Base-by-base conservation (phyloP, 2,113 vertebrate species). In the Nicator chloris region DNA sequence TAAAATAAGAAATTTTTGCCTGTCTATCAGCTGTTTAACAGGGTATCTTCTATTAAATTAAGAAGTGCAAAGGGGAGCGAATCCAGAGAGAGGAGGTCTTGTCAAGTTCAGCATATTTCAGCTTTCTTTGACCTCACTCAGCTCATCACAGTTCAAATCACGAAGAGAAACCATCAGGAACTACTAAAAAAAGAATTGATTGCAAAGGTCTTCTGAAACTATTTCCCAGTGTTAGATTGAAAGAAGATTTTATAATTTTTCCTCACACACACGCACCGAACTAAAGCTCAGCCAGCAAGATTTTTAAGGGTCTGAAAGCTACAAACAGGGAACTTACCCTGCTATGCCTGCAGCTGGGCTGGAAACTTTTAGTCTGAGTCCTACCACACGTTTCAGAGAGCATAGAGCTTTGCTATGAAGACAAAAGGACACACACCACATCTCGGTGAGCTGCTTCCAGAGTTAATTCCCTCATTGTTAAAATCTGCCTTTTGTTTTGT, bases 11-110 rank as follows among this genome's bases (percentile, higher is more conserved):
- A 75, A 82, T 87, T 83, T 86, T 59, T 83, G 37, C 39, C 39
- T 69, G 60, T 86, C 68, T 70, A 49, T 59, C 59, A 92, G 66
- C 70, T 90, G 56, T 86, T 87, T 94, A 94, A 95, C 60, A 93
- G 78, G 35, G 59, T 88, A 68, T 95, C 87, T 94, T n/a, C 87
- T 94, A 95, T 89, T 80, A 91, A 59, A 94, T 96, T 95, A 92
- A 65, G 66, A 85, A 93, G 73, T 65, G 54, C 76, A 60, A 86
- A 97, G 70, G 37, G 44, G 33, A 96, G 16, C 9, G 84, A 97
- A 96, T 92, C 71, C 81, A 73, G 42, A 93, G 70, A 93, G 72
- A 78, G 60, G 40, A 95, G 78, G 63, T 97, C 80, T 80, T 93
- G 57, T 70, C 92, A 95, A 97, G 47, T 91, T 93, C 94, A 93